Base-by-base conservation (phyloP, 2,797 vertebrate genomes). In the Meda fulgida region DNA sequence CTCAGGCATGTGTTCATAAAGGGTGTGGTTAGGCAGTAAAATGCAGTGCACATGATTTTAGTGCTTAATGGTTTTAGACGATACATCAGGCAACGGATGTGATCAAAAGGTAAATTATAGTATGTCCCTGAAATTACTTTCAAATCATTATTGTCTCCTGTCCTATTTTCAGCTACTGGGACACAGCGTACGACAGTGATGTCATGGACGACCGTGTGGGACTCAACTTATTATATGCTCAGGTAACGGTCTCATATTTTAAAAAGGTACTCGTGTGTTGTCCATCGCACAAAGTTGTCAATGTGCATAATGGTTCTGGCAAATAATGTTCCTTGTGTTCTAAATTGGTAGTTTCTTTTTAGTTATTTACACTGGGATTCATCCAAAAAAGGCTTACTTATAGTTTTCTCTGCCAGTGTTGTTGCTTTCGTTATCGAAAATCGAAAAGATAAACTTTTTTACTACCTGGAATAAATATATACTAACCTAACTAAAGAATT, bases 141-240 rank as follows among this genome's bases (percentile, higher is more conserved):
- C 6, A 65, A 31, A 29, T 21, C 29, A 21, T 78, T 5, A 65
- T 40, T 55, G 23, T 67, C 77, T 84, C 10, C 8, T 71, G 84
- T 77, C 82, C 29, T 85, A 2, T 83, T 82, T 91, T 86, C 90
- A 99, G 98, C 93, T 99, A 99, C 84, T 99, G 98, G 98, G 98
- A 99, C 92, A 96, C 97, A 13, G 95, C 97, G 9, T 99, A 98
- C 3, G 98, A 99, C 0, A 92, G 94, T 0, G 98, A 99, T 8
- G 97, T 98, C 16, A 99, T 99, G 97, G 98, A 99, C 89, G 97
- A 97, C 91, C 93, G 96, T 21, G 96, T 99, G 83, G 97, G 98
- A 83, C 89, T 99, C 81, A 98, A 97, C 90, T 92, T 99, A 91
- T 94, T 99, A 29, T 99, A 99, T 14, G 96, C 96, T 0, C 98